Conservation (phyloP, 2,888 invertebrate genomes). For the Himalopsyche japonica region DNA sequence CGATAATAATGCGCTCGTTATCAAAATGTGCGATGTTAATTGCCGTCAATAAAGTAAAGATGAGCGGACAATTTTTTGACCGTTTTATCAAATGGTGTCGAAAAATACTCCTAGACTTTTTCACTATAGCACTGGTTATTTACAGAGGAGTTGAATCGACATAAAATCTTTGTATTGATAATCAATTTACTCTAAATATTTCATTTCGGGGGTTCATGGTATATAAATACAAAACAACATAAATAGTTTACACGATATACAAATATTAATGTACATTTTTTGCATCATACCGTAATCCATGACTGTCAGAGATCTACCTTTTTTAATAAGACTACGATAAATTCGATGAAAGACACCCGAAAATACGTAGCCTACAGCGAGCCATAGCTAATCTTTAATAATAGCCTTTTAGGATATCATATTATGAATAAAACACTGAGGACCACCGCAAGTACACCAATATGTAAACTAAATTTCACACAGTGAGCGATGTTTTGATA, state of each 20-base stretch:
- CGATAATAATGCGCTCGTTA: background rate
- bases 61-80: background rate
- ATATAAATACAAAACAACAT: no score
- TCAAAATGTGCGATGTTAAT: background rate
- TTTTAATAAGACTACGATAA: background rate
- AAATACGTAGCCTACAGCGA: background rate
- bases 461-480: background rate
- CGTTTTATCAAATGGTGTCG: no score
- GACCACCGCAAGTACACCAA: background rate
- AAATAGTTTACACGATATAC: no score
- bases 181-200: no score
- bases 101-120: no score
- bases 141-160: no score
- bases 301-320: background rate
- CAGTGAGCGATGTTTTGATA: background rate
- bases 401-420: constrained; percentile 5
- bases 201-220: no score
- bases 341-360: background rate
- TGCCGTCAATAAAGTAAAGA: background rate
- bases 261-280: no score
- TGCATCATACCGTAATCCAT: no score
- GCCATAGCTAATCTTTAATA: constrained; percentile 6
- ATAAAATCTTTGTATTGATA: no score
- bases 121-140: no score
- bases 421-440: constrained; percentile 5